phyloP scores from a whole-genome alignment of 2,797 vertebrate species.

The Echeneis naucrates region DNA sequence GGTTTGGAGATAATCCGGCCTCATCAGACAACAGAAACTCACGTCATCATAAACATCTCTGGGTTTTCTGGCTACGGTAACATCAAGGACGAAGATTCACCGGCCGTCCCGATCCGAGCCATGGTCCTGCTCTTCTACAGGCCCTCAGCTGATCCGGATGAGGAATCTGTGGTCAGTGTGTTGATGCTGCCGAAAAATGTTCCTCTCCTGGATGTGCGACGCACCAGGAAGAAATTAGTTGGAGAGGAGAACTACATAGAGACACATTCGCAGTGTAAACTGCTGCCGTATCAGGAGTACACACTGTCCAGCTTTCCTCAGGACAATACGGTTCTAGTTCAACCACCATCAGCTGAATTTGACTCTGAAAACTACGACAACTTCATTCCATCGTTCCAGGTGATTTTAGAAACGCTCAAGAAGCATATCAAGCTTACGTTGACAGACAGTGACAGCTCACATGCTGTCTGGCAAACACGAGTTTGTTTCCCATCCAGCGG shows the following conservation, averaged over 20 bases:
- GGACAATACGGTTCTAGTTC: slow-evolving; percentile 8
- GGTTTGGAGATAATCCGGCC: slow-evolving; percentile 23
- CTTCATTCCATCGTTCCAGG: slow-evolving; percentile 39
- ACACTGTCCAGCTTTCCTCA: slow-evolving; percentile 24
- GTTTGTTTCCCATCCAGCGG: no score
- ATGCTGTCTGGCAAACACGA: no score
- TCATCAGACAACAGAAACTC: slow-evolving; percentile 42
- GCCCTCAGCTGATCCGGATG: neutral
- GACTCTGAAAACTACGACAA: slow-evolving; percentile 27
- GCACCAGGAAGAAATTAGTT: slow-evolving; percentile 11
- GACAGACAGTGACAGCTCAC: no score
- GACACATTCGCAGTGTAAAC: slow-evolving; percentile 30
- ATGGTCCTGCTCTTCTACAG: slow-evolving; percentile 56
- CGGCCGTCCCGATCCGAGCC: slow-evolving; percentile 23
- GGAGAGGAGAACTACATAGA: slow-evolving; percentile 30
- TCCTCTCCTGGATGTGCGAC: neutral
- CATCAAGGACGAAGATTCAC: slow-evolving; percentile 22
- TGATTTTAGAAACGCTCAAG: neutral
- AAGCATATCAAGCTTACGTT: no score
- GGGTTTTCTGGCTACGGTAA: slow-evolving; percentile 31
- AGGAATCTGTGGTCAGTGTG: slow-evolving; percentile 20
- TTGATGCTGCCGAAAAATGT: slow-evolving; percentile 32
- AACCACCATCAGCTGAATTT: slow-evolving; percentile 45
- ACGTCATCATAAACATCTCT: slow-evolving; percentile 41
- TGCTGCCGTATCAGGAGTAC: slow-evolving; percentile 38